Evolutionary conservation across 2,113 vertebrate species (phyloP), one percentile per base, ranked within the genome.

Genomic region (Otolemur garnettii): DNA sequence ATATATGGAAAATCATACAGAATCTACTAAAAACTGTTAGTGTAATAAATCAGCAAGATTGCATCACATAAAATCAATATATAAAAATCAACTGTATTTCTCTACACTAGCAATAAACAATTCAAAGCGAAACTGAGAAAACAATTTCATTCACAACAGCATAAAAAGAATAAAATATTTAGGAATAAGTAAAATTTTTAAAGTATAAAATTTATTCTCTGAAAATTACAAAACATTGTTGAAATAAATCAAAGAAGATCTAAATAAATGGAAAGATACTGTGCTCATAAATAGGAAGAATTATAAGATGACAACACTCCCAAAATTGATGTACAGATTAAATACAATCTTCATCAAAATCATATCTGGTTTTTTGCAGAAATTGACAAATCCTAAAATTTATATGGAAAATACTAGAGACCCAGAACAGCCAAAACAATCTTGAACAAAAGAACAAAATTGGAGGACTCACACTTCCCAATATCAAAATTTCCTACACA

Each of bases 1-100:
- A 86, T 78, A 75, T 72, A 71, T 15, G 77, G 53, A 74, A 91
- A 94, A 88, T 72, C 24, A 21, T 93, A 75, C 81, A 64, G 6
- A 78, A 93, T 59, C 62, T 91, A 68, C 19, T 90, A 60, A 94
- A 77, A 95, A 60, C 18, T 60, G 66, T 33, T n/a, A 71, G 45
- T 92, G 28, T 83, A 75, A 62, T 90, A 77, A 94, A 86, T 88
- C 28, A 64, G 57, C 35, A 89, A 68, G 28, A 22, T 92, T 53
- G 8, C 12, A 82, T 12, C 68, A 94, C 60, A 53, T 21, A 91
- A 85, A 38, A 86, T 35, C 45, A 82, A 87, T 82, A 87, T 68
- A 72, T 7, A 93, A 62, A 91, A 85, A 91, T 71, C 42, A 85
- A 45, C 30, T 42, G 2, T 72, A 84, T 55, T 72, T 85, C 62